phyloP scores from a whole-genome alignment of 1,140 invertebrate genomes.

The Dendroctonus valens region DNA sequence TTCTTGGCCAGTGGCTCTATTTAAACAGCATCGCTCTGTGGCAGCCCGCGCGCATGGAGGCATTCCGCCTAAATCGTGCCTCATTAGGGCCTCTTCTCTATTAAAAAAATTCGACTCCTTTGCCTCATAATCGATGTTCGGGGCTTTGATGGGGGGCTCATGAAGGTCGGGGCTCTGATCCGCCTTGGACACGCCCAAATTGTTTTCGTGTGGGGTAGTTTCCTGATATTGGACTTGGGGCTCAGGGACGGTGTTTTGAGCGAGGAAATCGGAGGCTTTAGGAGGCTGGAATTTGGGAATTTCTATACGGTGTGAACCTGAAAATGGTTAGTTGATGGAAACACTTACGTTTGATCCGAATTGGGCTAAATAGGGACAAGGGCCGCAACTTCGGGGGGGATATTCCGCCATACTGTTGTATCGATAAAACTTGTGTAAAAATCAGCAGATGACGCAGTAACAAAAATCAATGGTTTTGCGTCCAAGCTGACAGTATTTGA shows the following conservation, averaged over 20 bases:
- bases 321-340: constrained; percentile 1
- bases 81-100: background rate
- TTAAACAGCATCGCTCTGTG: constrained; percentile 13
- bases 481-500: no score
- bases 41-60: constrained; percentile 22
- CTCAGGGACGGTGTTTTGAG: constrained; percentile 39
- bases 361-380: constrained; percentile 33
- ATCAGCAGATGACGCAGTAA: no score
- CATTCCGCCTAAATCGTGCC: constrained; percentile 28
- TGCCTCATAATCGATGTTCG: constrained; percentile 3
- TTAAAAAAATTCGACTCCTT: background rate
- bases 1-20: constrained; percentile 3
- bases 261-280: constrained; percentile 30
- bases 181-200: constrained; percentile 33
- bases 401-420: constrained; percentile 36
- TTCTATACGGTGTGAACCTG: no score
- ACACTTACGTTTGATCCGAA: constrained; percentile 23
- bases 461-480: no score
- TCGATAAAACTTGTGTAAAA: constrained; percentile 16
- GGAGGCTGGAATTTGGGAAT: constrained; percentile 1
- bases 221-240: constrained; percentile 35
- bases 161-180: constrained; percentile 34
- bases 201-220: constrained; percentile 11
- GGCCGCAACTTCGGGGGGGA: constrained; percentile 32
- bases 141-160: constrained; percentile 31